Evolutionary conservation across 1,140 invertebrate species (phyloP).

Genomic region (Grapholita molesta): DNA sequence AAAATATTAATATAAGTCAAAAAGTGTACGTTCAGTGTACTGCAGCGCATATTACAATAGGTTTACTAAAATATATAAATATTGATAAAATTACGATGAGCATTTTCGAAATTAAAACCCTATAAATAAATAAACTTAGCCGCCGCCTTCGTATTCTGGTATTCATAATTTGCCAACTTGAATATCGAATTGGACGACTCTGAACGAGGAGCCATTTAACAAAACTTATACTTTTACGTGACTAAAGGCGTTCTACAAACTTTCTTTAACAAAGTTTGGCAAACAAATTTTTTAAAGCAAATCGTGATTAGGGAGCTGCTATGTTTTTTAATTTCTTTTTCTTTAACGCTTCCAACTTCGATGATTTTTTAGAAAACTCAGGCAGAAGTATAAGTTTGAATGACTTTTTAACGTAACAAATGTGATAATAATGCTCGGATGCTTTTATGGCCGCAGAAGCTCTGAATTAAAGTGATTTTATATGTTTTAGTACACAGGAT

Average conservation of each 20-base stretch:
- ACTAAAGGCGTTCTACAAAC: slow-evolving; percentile 16
- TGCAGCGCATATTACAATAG: no score
- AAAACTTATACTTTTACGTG: neutral
- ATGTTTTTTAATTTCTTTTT: slow-evolving; percentile 2
- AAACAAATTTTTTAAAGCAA: slow-evolving; percentile 9
- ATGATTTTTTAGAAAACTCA: neutral
- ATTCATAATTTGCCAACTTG: no score
- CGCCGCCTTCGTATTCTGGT: neutral
- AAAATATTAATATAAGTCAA: no score
- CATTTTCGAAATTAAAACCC: no score
- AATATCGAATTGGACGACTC: neutral
- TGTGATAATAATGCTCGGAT: no score
- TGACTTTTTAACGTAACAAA: no score
- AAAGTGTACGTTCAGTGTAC: no score
- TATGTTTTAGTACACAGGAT: no score
- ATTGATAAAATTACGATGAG: no score
- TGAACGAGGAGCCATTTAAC: neutral
- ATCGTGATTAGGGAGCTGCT: slow-evolving; percentile 5
- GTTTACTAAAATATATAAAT: no score
- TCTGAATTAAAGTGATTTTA: no score
- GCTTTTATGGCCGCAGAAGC: neutral
- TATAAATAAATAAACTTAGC: neutral
- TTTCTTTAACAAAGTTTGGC: slow-evolving; percentile 1
- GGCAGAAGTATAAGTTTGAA: no score
- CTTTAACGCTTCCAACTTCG: neutral